Evolutionary conservation across 2,888 invertebrate species (phyloP).

Genomic region (Margaritifera margaritifera): DNA sequence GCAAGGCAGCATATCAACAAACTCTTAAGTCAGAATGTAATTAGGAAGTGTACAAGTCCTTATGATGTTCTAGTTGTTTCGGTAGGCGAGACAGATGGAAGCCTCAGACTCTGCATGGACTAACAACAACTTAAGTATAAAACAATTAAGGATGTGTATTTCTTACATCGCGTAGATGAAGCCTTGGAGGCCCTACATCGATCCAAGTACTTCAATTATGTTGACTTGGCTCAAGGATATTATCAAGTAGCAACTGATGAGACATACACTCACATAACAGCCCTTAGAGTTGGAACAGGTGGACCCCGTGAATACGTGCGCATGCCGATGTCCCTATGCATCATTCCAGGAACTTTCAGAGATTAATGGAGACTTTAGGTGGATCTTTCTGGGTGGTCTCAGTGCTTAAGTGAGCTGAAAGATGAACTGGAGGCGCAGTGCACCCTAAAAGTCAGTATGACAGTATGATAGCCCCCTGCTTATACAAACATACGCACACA

Average conservation of each 20-base stretch:
- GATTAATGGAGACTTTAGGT: no score
- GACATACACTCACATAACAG: slow-evolving; percentile 40
- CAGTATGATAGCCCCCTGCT: no score
- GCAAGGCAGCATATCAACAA: slow-evolving; percentile 9
- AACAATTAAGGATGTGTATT: slow-evolving; percentile 14
- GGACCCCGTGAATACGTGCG: slow-evolving; percentile 3
- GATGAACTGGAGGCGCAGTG: no score
- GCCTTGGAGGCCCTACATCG: not conserved
- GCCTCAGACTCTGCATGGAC: slow-evolving; percentile 19
- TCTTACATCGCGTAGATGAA: slow-evolving; percentile 5
- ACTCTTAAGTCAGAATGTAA: slow-evolving; percentile 4
- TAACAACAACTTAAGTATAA: slow-evolving; percentile 22
- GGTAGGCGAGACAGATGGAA: slow-evolving; percentile 9
- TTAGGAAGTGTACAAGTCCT: slow-evolving; percentile 13
- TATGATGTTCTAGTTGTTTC: slow-evolving; percentile 12
- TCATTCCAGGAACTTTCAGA: no score
- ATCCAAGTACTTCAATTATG: slow-evolving; percentile 5
- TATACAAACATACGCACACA: no score
- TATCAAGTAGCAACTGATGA: slow-evolving; percentile 39
- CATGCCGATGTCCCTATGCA: no score
- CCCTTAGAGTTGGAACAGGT: slow-evolving; percentile 28
- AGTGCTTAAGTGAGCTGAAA: no score
- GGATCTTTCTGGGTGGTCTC: no score
- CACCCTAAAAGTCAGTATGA: no score
- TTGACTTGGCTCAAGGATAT: slow-evolving; percentile 40